Base-by-base conservation (phyloP, 2,113 vertebrate species). In the Apteryx owenii region DNA sequence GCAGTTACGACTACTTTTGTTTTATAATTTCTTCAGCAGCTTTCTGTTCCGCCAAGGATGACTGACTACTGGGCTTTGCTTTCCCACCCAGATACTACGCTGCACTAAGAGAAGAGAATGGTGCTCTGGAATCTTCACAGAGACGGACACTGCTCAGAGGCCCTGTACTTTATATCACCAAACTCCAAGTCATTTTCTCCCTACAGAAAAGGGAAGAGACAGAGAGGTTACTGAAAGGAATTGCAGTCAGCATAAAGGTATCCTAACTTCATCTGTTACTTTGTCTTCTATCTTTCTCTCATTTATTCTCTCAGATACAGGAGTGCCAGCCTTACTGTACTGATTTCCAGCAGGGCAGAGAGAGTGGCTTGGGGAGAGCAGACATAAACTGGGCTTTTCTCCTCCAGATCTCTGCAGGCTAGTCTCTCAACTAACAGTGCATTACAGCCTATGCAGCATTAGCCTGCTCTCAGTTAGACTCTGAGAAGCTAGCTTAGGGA, bases 381-480 rank as follows among this genome's bases (percentile, higher is more conserved):
- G 33, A 40, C 5, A 8, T 21, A 10, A 89, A 61, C 68, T 48
- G 18, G 40, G 15, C 11, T 92, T 65, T 77, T 72, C 58, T 48
- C 64, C 38, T 71, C 68, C 69, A 92, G n/a, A 81, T 19, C 16
- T 76, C 48, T 53, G 36, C 50, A 54, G 5, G 5, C 48, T 38
- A 17, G 44, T 14, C 61, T 40, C 62, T 81, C 0, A 0, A 51
- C 51, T 76, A 25, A 84, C 29, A 85, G 38, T 23, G 64, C 10
- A 11, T 3, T 48, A 13, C 50, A 54, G n/a, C 9, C 38, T 26
- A 10, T 0, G 0, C 29, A 7, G 5, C 60, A 61, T 54, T 46
- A 81, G 12, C 42, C 28, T 58, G 54, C 69, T 75, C 46, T n/a
- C 25, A 76, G 46, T 21, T 53, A 92, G 61, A 46, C 31, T 86